Evolutionary conservation across 2,113 vertebrate genomes (phyloP).

Genomic region (Pygathrix nemaeus): DNA sequence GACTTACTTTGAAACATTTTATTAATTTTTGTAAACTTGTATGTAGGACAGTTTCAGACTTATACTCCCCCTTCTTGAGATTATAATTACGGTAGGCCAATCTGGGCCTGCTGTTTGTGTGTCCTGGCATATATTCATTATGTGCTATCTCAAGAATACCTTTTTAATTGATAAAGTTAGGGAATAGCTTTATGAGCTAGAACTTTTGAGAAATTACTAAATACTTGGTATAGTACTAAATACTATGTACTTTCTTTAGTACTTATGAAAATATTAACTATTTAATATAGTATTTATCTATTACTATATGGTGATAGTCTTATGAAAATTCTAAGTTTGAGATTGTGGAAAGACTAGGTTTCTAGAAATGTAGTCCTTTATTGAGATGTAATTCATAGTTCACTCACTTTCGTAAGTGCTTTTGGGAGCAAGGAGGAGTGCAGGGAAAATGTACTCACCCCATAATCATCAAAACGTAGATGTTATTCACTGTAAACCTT

Average conservation of each 20-base stretch:
- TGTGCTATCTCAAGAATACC: neutral
- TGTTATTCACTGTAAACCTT: neutral
- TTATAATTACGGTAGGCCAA: neutral
- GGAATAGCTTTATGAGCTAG: neutral
- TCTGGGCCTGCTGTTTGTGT: neutral
- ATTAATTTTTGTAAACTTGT: neutral
- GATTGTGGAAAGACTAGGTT: neutral
- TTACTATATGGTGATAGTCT: neutral
- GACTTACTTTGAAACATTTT: slow-evolving; percentile 37
- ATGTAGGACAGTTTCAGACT: neutral
- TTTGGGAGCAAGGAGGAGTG: neutral
- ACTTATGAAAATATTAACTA: neutral
- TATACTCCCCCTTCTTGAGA: neutral
- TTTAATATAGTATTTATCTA: neutral
- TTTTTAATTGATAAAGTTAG: slow-evolving; percentile 9
- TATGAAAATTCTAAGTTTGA: neutral
- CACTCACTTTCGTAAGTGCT: neutral
- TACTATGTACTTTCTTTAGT: neutral
- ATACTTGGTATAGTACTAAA: neutral
- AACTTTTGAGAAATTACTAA: slow-evolving; percentile 20
- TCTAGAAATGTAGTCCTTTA: neutral
- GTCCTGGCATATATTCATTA: neutral
- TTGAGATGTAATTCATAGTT: neutral
- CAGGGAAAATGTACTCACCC: neutral
- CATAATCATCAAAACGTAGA: neutral